Evolutionary conservation across 2,797 vertebrate species (phyloP).

Genomic region (Gila robusta): DNA sequence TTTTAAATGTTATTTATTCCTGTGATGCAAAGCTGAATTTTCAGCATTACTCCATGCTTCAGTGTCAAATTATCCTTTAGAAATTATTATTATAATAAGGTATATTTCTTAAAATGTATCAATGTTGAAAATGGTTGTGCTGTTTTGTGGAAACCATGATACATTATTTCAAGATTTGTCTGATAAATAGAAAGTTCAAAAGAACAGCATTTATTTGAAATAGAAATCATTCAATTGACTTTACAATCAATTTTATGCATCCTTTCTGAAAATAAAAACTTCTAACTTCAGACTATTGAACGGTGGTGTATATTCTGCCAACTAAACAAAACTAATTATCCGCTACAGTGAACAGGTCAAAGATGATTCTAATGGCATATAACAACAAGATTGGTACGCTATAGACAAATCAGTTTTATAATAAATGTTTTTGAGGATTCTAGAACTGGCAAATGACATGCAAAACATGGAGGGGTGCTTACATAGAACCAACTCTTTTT

Average conservation of each 20-base stretch:
- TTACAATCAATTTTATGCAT: no score
- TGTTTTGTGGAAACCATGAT: no score
- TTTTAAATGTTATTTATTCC: neutral
- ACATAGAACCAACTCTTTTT: neutral
- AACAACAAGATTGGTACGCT: neutral
- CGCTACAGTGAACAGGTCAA: neutral
- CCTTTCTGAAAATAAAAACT: no score
- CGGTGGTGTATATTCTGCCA: neutral
- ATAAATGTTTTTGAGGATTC: slow-evolving; percentile 1
- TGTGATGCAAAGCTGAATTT: neutral
- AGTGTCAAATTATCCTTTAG: neutral
- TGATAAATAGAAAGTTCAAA: no score
- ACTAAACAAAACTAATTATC: neutral
- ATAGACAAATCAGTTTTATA: neutral
- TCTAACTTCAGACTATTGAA: neutral
- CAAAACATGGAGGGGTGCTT: neutral
- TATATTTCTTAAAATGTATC: no score
- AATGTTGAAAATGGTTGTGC: no score
- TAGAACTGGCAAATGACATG: neutral
- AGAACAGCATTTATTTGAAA: neutral
- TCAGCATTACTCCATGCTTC: neutral
- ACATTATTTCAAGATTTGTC: no score
- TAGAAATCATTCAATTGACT: neutral
- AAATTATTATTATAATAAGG: neutral
- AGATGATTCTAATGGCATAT: neutral